Evolutionary conservation across 1,140 invertebrate species (phyloP).

Genomic region (Plectrocnemia conspersa): DNA sequence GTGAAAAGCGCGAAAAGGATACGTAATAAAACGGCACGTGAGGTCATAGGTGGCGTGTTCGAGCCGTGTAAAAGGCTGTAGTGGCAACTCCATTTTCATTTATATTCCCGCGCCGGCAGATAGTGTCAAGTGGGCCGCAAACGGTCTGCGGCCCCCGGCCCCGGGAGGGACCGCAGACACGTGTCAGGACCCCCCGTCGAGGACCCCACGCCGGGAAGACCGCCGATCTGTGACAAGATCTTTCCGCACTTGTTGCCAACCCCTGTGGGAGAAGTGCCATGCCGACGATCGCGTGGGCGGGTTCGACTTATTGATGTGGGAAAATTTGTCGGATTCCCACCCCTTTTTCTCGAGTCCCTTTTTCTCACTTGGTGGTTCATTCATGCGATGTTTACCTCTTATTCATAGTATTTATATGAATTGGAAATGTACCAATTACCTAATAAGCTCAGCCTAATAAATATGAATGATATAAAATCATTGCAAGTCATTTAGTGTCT

Average conservation of each 20-base stretch:
- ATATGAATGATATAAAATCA: no score
- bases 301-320: slow-evolving; percentile 3
- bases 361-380: no score
- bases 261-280: background rate
- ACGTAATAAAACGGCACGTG: no score
- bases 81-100: slow-evolving; percentile 13
- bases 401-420: no score
- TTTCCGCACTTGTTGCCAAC: slow-evolving; percentile 8
- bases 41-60: no score
- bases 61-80: slow-evolving; percentile 4
- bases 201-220: background rate
- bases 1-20: no score
- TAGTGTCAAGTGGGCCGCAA: slow-evolving; percentile 11
- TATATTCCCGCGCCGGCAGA: slow-evolving; percentile 12
- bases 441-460: no score
- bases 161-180: slow-evolving; percentile 3
- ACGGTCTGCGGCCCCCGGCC: slow-evolving; percentile 2
- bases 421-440: no score
- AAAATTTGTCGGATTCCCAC: slow-evolving; percentile 15
- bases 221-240: slow-evolving; percentile 10
- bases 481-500: no score
- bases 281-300: slow-evolving; percentile 11
- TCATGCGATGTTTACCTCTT: no score
- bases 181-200: background rate
- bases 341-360: no score